Evolutionary conservation across 2,888 invertebrate species (phyloP).

Genomic region (Phorcus lineatus): DNA sequence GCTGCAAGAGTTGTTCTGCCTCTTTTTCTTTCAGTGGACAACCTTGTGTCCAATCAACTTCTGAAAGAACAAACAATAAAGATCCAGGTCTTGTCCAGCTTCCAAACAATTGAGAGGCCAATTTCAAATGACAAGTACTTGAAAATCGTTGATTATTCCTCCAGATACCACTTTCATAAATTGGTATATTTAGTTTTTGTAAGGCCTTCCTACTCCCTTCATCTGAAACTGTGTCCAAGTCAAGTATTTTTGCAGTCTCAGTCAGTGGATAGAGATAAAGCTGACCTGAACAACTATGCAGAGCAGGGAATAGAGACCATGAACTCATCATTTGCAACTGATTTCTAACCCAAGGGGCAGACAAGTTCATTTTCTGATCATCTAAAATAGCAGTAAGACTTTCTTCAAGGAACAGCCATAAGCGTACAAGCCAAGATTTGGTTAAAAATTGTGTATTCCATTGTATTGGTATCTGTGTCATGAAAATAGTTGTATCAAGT

Average conservation of each 20-base stretch:
- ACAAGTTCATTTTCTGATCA: neutral
- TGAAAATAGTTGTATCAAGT: neutral
- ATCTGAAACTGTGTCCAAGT: neutral
- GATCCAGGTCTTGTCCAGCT: neutral
- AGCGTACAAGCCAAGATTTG: neutral
- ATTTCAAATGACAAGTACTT: neutral
- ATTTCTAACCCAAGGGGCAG: neutral
- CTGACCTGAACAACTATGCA: neutral
- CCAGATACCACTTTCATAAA: neutral
- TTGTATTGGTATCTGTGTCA: neutral
- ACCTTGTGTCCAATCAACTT: neutral
- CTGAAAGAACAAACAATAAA: neutral
- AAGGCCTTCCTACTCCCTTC: neutral
- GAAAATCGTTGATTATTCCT: neutral
- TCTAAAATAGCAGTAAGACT: neutral
- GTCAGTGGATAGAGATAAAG: neutral
- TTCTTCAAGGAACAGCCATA: neutral
- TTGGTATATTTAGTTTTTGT: neutral
- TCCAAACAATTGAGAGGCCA: neutral
- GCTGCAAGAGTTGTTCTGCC: neutral
- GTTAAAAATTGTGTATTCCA: neutral
- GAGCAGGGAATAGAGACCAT: conserved; percentile 24
- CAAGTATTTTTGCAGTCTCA: neutral
- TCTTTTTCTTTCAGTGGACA: neutral
- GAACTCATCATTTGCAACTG: neutral